A percentile compares a stretch with the other conserved stretches of the same genome.
Conservation (phyloP, 2,797 vertebrate genomes). For the Pantherophis alleghaniensis region DNA sequence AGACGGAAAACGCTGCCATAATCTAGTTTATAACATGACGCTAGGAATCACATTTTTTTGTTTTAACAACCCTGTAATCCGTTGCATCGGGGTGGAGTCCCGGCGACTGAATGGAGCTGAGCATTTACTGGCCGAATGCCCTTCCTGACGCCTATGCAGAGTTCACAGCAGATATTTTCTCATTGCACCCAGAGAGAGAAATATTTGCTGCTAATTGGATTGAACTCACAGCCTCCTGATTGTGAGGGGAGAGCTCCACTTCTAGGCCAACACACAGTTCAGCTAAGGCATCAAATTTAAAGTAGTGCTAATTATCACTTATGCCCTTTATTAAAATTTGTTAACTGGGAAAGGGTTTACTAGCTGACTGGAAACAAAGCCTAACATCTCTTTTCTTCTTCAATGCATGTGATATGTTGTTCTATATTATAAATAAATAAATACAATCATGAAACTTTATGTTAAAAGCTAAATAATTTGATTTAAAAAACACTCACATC, state of each 20-base stretch:
- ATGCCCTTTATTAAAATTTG: not conserved
- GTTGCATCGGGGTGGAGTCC: not conserved
- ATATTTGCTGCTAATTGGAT: not conserved
- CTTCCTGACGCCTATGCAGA: not conserved
- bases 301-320: not conserved
- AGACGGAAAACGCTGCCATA: not conserved
- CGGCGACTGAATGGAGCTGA: not conserved
- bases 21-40: not conserved
- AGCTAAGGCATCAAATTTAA: not conserved
- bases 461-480: not conserved
- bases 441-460: not conserved
- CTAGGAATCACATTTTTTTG: not conserved
- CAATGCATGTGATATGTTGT: not conserved
- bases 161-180: not conserved
- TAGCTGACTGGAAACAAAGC: not conserved
- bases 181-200: not conserved
- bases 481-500: conserved; percentile 80
- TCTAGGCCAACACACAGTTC: not conserved
- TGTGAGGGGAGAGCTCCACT: not conserved
- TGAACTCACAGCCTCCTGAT: not conserved
- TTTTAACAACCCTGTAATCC: not conserved
- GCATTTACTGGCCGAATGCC: not conserved
- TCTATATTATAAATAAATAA: not conserved
- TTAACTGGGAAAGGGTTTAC: not conserved
- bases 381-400: not conserved